A percentile compares a stretch with the other conserved stretches of the same genome.
Evolutionary conservation across 2,113 vertebrate species (phyloP).

Genomic region (Caracal caracal): DNA sequence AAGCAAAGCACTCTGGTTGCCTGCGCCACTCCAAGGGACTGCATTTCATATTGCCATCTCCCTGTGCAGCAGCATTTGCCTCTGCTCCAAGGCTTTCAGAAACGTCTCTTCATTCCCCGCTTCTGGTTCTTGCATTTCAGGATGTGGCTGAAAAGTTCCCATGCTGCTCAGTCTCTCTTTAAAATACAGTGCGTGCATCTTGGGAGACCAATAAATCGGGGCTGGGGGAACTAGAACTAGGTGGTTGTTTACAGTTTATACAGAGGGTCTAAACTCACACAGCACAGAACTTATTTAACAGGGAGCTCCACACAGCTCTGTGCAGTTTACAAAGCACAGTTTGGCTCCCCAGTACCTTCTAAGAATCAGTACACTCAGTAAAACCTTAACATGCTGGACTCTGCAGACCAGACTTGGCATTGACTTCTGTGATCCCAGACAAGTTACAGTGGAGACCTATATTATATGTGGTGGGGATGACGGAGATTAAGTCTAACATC

Average conservation of each 20-base stretch:
- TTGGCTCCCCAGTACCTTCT: background rate
- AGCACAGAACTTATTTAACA: background rate
- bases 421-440: background rate
- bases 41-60: background rate
- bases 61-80: background rate
- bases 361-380: background rate
- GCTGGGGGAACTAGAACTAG: fast-evolving
- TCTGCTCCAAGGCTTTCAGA: fast-evolving
- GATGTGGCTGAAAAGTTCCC: background rate
- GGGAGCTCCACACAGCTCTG: background rate
- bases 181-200: background rate
- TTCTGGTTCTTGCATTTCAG: background rate
- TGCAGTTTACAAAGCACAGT: background rate
- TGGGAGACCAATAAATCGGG: background rate
- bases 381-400: background rate
- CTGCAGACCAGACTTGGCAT: background rate
- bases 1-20: conserved; percentile 42
- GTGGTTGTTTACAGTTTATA: background rate
- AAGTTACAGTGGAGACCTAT: background rate
- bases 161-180: background rate
- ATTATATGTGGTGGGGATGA: background rate
- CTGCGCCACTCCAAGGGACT: background rate
- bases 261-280: background rate
- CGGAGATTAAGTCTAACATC: background rate
- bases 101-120: background rate